Base-by-base conservation (phyloP, 2,113 vertebrate species). In the Pogonocichla stellata region DNA sequence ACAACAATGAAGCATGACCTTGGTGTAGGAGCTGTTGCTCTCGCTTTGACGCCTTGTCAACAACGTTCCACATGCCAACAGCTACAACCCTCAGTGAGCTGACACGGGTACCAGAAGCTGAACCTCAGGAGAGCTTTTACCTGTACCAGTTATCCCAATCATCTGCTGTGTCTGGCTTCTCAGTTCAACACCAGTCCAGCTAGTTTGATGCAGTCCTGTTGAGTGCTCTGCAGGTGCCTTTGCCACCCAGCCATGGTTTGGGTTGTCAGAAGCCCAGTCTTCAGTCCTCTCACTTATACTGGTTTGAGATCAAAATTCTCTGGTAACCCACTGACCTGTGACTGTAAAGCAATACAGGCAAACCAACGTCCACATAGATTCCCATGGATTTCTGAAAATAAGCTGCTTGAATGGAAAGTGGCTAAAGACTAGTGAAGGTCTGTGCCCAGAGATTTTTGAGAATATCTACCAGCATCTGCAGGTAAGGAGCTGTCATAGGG, bases 81-180 rank as follows among this genome's bases (percentile, higher is more conserved):
- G 17, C 40, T 60, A 33, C 45, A 73, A 1, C 11, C 12, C 54
- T 54, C 16, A 54, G 10, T 3, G 19, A 92, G 33, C 50, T 80
- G 64, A 42, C 0, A 0, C 0, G 0, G 40, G 12, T 10, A 70
- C n/a, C 50, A 77, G 45, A 48, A 57, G 36, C 7, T 60, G 64
- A 86, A 86, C 5, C 14, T 70, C 19, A n/a, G 54, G 36, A 88
- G 36, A 12, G 45, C 11, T 53, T 78, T 34, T 66, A 38, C 36
- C 61, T 42, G 6, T 31, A 70, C 25, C 6, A 5, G 17, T 65
- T 26, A 57, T 60, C 14, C 43, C 1, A 2, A 1, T 47, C 22
- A 20, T 23, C 67, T 8, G 3, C n/a, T 58, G 29, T 29, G 58
- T 73, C 64, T 64, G 58, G 48, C 19, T 43, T 38, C 53, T 60